These are phyloP conservation scores for Elymnias hypermnestra DNA, from an alignment of 1,140 invertebrate species.

Conservation along the genomic window DNA sequence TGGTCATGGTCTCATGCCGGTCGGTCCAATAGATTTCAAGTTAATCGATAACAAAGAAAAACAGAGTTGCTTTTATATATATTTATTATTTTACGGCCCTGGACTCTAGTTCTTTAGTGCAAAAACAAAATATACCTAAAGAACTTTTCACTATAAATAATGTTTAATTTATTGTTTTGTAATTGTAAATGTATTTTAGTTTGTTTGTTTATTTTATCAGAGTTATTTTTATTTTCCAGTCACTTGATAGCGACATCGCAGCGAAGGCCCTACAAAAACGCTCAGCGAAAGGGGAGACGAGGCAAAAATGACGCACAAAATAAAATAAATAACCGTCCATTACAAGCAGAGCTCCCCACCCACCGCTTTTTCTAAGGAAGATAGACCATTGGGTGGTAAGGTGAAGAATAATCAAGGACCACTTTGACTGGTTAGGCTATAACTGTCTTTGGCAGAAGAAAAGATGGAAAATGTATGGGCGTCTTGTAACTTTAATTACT, in stretches of 20 bases:
- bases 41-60: no score
- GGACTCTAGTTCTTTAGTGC: no score
- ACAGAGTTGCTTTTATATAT: no score
- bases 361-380: constrained; percentile 9
- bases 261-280: constrained; percentile 58
- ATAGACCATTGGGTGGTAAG: constrained; percentile 12
- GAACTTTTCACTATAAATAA: no score
- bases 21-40: no score
- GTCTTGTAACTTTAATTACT: constrained; percentile 2
- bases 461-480: constrained; percentile 9
- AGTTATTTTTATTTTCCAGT: constrained; percentile 30
- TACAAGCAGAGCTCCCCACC: constrained; percentile 25
- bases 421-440: constrained; percentile 25
- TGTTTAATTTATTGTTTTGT: no score
- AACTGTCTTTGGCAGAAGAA: constrained; percentile 38
- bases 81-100: no score
- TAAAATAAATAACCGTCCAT: constrained; percentile 57
- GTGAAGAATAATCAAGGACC: constrained; percentile 17
- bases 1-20: no score
- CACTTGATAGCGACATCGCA: constrained; percentile 36
- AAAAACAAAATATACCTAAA: no score
- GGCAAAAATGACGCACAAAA: constrained; percentile 64
- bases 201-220: no score
- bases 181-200: no score
- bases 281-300: constrained; percentile 46